Evolutionary conservation across 2,797 vertebrate genomes (phyloP).

Genomic region (Lepilemur septentrionalis): DNA sequence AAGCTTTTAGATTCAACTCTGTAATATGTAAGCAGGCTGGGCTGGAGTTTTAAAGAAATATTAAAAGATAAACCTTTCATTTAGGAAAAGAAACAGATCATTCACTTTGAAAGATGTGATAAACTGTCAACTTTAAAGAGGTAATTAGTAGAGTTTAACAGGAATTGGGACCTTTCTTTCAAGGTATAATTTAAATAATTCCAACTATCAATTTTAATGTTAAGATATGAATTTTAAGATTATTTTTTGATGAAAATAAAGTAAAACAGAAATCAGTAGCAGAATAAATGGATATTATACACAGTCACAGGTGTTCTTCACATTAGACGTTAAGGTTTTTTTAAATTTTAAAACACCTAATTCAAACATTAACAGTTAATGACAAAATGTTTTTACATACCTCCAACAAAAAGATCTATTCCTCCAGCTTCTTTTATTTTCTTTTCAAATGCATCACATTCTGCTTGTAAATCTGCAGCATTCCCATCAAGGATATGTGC

Average conservation of each 20-base stretch:
- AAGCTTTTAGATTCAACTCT: background rate
- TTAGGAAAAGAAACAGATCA: constrained; percentile 8
- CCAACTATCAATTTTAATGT: background rate
- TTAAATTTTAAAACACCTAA: background rate
- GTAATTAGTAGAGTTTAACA: background rate
- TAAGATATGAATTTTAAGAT: background rate
- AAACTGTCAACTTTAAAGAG: background rate
- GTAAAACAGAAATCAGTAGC: background rate
- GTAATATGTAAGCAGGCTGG: background rate
- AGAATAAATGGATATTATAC: background rate
- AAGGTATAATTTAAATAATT: constrained; percentile 14
- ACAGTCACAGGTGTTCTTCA: background rate
- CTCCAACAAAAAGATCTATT: constrained; percentile 90
- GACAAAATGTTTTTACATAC: constrained; percentile 75
- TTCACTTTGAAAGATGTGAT: background rate
- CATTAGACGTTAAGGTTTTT: background rate
- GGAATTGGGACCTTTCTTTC: background rate
- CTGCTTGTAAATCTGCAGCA: constrained; percentile 86
- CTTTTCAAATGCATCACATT: constrained; percentile 89
- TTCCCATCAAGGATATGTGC: constrained; percentile 90
- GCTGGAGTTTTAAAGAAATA: background rate
- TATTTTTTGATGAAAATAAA: constrained; percentile 46
- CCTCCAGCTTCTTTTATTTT: constrained; percentile 90
- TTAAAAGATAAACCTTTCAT: background rate
- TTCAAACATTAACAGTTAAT: background rate